phyloP scores from a whole-genome alignment of 1,140 invertebrate species.

The Bicyclus anynana region DNA sequence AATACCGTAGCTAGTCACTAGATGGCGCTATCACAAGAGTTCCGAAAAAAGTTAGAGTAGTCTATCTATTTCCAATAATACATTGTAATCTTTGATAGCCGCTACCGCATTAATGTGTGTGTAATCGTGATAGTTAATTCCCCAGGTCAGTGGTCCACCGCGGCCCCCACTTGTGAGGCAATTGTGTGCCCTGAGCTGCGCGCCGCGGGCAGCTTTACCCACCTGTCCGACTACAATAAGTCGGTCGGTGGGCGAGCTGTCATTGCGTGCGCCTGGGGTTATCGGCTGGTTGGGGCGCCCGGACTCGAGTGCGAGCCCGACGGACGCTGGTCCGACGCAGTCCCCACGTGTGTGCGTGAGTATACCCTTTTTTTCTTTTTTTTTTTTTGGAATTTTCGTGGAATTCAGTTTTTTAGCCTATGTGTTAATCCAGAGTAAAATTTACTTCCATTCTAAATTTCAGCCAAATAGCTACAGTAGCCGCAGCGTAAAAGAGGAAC shows the following conservation, averaged over 20 bases:
- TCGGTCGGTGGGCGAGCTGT: slow-evolving; percentile 82
- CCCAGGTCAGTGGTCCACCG: slow-evolving; percentile 87
- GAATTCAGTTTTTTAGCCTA: background rate
- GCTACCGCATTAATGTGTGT: too few species aligned
- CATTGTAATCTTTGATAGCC: too few species aligned
- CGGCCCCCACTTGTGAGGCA: slow-evolving; percentile 83
- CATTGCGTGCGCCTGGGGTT: slow-evolving; percentile 90
- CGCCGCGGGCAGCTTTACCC: slow-evolving; percentile 75
- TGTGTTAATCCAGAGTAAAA: too few species aligned
- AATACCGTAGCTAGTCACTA: too few species aligned
- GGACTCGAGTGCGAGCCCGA: slow-evolving; percentile 86
- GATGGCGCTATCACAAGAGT: too few species aligned
- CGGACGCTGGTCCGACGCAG: slow-evolving; percentile 86
- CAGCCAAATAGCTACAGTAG: too few species aligned
- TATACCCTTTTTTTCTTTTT: background rate
- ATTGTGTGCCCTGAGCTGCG: slow-evolving; percentile 84
- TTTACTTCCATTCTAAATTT: too few species aligned
- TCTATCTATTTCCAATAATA: too few species aligned
- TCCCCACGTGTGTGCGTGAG: slow-evolving; percentile 81
- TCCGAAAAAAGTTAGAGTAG: too few species aligned
- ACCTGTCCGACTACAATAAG: slow-evolving; percentile 77
- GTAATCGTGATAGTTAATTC: too few species aligned
- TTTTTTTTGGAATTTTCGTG: background rate
- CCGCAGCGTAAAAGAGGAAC: too few species aligned
- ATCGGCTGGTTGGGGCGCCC: slow-evolving; percentile 83